Evolutionary conservation across 1,140 invertebrate genomes (phyloP), one percentile per base, ranked within the genome.

Genomic region (Caenorhabditis latens): DNA sequence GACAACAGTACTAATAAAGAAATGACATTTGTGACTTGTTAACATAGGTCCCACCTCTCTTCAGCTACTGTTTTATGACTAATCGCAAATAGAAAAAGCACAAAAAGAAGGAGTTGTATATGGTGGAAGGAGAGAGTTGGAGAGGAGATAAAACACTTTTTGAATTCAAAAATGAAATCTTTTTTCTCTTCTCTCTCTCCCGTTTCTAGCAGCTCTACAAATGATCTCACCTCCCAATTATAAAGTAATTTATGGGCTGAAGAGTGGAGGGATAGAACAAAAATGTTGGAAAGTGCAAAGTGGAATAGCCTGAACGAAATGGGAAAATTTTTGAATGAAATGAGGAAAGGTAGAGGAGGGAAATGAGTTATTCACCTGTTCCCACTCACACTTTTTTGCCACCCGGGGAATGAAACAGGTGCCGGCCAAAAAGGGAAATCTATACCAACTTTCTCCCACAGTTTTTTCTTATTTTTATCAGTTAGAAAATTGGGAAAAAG

Each of bases 1-100:
- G 24, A 16, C 9, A 79, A 9, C 8, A 50, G 46, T 79, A 79
- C 71, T 79, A 79, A 79, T 71, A 71, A 71, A 71, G 13, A 42
- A 71, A 71, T 79, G 71, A 79, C 71, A 79, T 79, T 79, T 79
- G n/a, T 79, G 71, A 79, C 71, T 79, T 79, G 71, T 79, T 79
- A 79, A 50, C 71, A 50, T 42, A 19, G 71, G 71, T 79, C 71
- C 71, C 71, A 79, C 71, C 71, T 53, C 40, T 21, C n/a, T 58
- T 53, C 50, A 53, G 71, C 71, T 79, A 79, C 71, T 79, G 71
- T 79, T 13, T 61, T 79, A 79, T 79, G 71, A 79, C 71, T 79
- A 79, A 79, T 79, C 19, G 46, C 71, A 79, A 79, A 79, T 32
- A 79, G 40, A 9, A 24, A 16, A 79, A 24, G 71, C 4, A 21